Conservation (phyloP, 1,140 invertebrate species). For the Heterodera carotae region DNA sequence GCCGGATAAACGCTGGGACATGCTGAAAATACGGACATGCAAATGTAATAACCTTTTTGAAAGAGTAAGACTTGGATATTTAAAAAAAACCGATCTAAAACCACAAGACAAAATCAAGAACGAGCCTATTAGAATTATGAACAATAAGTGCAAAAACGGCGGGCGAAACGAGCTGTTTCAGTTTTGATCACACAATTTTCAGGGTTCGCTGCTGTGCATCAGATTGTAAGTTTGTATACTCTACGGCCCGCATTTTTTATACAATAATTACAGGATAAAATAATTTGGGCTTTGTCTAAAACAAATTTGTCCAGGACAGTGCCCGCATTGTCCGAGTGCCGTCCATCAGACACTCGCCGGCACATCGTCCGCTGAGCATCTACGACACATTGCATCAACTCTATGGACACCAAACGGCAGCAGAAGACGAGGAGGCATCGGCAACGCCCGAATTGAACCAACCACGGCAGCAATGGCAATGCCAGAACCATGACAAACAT, state of each 20-base stretch:
- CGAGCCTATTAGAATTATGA: too few relatives aligned
- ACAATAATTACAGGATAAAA: too few relatives aligned
- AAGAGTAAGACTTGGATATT: neutral
- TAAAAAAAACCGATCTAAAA: too few relatives aligned
- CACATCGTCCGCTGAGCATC: conserved; percentile 37
- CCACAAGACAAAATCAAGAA: too few relatives aligned
- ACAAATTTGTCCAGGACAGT: conserved; percentile 28
- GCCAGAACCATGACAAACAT: too few relatives aligned
- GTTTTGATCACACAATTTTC: too few relatives aligned
- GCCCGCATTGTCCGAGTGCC: conserved; percentile 36
- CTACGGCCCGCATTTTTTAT: too few relatives aligned
- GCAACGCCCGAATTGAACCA: neutral
- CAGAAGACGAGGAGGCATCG: neutral
- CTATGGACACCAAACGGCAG: conserved; percentile 16
- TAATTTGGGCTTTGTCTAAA: too few relatives aligned
- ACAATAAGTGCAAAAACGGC: neutral
- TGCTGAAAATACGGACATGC: conserved; percentile 24
- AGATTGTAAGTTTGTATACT: conserved; percentile 6
- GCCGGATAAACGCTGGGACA: conserved; percentile 47
- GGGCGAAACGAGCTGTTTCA: neutral
- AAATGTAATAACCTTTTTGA: conserved; percentile 31
- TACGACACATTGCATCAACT: conserved; percentile 31
- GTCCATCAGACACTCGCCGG: conserved; percentile 28
- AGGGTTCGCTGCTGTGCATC: neutral
- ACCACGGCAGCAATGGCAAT: neutral